Evolutionary conservation across 2,113 vertebrate genomes (phyloP).

Genomic region (Empidonax traillii): DNA sequence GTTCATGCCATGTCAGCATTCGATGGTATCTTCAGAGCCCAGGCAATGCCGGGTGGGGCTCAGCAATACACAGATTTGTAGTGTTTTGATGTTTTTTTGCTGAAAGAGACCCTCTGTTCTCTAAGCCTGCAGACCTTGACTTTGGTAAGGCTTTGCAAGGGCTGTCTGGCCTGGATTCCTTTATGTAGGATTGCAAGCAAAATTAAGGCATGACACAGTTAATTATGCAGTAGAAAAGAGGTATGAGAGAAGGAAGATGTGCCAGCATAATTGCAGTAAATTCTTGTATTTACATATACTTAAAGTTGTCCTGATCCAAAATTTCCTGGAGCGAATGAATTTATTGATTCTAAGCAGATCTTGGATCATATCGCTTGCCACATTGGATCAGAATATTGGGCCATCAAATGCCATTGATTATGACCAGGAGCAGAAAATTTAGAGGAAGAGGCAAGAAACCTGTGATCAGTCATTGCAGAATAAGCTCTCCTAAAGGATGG

Average conservation of each 20-base stretch:
- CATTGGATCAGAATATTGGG: constrained; percentile 7
- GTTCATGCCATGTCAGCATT: neutral
- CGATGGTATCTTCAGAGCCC: neutral
- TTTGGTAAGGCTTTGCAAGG: neutral
- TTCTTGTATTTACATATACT: constrained; percentile 10
- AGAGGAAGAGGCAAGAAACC: neutral
- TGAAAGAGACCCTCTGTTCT: neutral
- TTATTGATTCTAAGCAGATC: neutral
- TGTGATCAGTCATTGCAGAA: neutral
- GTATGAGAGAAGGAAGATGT: neutral
- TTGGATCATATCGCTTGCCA: neutral
- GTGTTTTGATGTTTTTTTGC: neutral
- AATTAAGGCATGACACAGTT: neutral
- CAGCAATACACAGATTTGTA: neutral
- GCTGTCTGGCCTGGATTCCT: neutral
- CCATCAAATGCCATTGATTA: neutral
- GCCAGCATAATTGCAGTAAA: neutral
- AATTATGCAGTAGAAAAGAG: neutral
- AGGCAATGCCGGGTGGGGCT: neutral
- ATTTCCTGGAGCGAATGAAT: neutral
- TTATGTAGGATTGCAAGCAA: neutral
- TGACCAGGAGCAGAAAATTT: constrained; percentile 24
- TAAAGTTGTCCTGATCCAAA: neutral
- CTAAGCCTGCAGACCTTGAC: neutral
- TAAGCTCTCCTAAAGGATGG: neutral